These are phyloP conservation scores for Enhydra lutris DNA, from an alignment of 2,113 vertebrate species.

Conservation along the genomic window DNA sequence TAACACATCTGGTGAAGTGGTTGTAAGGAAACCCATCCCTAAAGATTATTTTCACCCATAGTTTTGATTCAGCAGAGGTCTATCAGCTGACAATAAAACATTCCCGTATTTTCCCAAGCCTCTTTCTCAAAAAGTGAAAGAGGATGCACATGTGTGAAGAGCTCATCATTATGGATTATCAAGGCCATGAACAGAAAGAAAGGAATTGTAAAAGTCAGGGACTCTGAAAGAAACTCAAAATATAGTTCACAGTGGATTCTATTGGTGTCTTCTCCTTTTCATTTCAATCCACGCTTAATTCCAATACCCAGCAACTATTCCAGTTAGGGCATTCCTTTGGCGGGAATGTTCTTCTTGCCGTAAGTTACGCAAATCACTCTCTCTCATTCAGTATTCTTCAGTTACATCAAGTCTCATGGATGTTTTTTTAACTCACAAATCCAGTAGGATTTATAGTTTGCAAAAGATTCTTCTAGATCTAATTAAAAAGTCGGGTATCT, in stretches of 20 bases:
- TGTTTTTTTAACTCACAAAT: conserved; percentile 42
- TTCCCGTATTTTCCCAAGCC: not conserved
- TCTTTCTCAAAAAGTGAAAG: not conserved
- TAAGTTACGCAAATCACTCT: not conserved
- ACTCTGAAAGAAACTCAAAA: not conserved
- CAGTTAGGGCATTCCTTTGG: not conserved
- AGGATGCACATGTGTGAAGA: not conserved
- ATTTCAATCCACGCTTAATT: not conserved
- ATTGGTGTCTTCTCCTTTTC: not conserved
- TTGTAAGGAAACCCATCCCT: not conserved
- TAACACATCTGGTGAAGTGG: conserved; percentile 30
- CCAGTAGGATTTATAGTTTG: conserved; percentile 38
- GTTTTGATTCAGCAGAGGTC: not conserved
- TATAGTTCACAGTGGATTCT: not conserved
- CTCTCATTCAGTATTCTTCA: conserved; percentile 15
- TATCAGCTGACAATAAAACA: not conserved
- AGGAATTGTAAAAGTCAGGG: not conserved
- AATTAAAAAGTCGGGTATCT: not conserved
- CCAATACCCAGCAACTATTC: not conserved
- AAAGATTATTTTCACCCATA: conserved; percentile 29
- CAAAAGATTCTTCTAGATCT: not conserved
- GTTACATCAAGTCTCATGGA: not conserved
- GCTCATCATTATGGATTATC: not conserved
- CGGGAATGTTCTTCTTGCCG: not conserved
- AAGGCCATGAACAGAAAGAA: not conserved